Evolutionary conservation across 2,888 invertebrate species (phyloP).

Genomic region (Archips crataeganus): DNA sequence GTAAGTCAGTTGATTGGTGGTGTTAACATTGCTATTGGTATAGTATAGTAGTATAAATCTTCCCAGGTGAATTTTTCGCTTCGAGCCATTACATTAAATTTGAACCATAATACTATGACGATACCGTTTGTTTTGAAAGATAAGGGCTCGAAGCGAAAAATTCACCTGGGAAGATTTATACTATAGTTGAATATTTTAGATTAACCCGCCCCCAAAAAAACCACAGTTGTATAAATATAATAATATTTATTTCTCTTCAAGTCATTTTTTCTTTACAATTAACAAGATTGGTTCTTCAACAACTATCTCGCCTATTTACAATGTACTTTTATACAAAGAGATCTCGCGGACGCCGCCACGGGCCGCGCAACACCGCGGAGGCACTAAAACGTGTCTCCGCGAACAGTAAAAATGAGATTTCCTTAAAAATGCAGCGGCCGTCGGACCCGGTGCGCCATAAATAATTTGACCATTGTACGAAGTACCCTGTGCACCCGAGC

Average conservation of each 20-base stretch:
- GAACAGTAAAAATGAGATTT: constrained; percentile 44
- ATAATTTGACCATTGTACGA: constrained; percentile 25
- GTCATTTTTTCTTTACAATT: constrained; percentile 63
- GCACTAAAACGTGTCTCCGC: constrained; percentile 54
- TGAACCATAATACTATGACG: no score
- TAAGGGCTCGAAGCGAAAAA: no score
- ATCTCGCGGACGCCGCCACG: constrained; percentile 32
- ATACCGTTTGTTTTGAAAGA: no score
- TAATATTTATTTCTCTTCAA: constrained; percentile 75
- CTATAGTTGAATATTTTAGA: no score
- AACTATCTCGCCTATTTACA: constrained; percentile 54
- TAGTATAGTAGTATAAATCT: no score
- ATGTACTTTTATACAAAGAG: constrained; percentile 53
- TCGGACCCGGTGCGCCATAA: constrained; percentile 27
- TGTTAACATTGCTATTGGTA: no score
- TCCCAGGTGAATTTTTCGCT: no score
- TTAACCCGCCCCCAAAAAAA: constrained; percentile 10
- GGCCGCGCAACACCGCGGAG: constrained; percentile 38
- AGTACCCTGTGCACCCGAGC: constrained; percentile 43
- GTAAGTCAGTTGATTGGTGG: no score
- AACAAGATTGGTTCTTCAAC: constrained; percentile 69
- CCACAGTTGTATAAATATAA: constrained; percentile 73
- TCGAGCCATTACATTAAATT: no score
- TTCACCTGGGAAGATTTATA: no score
- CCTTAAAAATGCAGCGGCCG: constrained; percentile 36